Percentiles rank a stretch among this genome's conserved stretches.
phyloP scores from a whole-genome alignment of 2,888 invertebrate species.

The Myopa tessellatipennis region DNA sequence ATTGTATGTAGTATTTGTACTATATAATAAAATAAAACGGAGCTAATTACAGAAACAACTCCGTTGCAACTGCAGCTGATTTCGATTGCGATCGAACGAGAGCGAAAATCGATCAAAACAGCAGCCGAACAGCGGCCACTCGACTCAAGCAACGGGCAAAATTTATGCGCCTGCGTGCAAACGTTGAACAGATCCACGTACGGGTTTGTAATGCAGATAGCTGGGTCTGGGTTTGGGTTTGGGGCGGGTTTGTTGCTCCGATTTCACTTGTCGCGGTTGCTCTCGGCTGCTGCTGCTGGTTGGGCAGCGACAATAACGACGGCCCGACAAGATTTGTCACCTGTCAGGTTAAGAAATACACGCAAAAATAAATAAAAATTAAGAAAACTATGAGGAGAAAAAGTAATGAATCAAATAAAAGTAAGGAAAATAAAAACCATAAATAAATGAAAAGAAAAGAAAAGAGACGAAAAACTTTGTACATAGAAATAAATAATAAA shows the following conservation, averaged over 20 bases:
- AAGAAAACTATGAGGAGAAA: neutral
- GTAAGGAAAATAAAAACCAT: neutral
- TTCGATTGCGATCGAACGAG: slow-evolving; percentile 14
- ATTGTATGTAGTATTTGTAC: neutral
- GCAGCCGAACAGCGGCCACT: neutral
- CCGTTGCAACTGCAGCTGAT: neutral
- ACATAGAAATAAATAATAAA: neutral
- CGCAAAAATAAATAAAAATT: neutral
- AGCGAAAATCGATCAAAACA: slow-evolving; percentile 31
- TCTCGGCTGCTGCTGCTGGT: neutral
- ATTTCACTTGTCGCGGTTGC: slow-evolving; percentile 19
- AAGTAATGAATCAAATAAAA: neutral
- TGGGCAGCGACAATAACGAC: neutral
- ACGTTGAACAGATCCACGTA: too few relatives aligned
- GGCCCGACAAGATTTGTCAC: slow-evolving; percentile 28
- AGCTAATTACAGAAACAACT: neutral
- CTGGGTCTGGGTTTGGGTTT: neutral
- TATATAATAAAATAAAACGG: too few relatives aligned
- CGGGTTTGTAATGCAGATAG: too few relatives aligned
- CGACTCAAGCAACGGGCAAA: too few relatives aligned
- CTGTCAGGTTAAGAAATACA: slow-evolving; percentile 11
- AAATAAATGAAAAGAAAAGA: neutral
- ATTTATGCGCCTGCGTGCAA: too few relatives aligned
- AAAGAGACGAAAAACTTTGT: neutral
- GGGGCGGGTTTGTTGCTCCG: neutral